A percentile compares a stretch with the other conserved stretches of the same genome.
These are phyloP conservation scores for Sarcophaga subvicina DNA, from an alignment of 2,888 invertebrate species.

Conservation along the genomic window DNA sequence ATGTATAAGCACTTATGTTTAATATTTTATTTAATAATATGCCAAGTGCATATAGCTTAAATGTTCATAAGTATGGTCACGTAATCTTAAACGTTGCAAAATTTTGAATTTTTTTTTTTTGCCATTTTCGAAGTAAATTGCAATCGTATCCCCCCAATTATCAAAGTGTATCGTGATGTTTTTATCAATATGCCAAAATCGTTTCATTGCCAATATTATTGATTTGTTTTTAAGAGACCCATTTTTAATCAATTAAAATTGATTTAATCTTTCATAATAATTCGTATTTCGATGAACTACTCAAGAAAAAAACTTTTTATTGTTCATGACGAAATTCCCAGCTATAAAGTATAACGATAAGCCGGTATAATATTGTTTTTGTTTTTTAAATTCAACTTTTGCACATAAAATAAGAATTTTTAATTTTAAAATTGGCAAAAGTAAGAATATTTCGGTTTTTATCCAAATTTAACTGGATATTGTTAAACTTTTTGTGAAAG, in stretches of 20 bases:
- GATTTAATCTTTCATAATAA: background rate
- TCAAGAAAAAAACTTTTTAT: background rate
- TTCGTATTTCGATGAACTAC: background rate
- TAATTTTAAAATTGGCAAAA: no score
- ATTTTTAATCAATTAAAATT: background rate
- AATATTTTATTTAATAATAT: no score
- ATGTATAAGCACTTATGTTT: no score
- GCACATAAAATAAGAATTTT: no score
- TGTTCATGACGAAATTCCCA: background rate
- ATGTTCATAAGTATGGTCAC: no score
- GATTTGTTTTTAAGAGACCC: background rate
- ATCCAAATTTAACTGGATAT: no score
- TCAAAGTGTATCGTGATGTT: background rate
- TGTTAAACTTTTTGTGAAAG: no score
- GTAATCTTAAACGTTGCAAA: no score
- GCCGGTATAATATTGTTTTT: background rate
- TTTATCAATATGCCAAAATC: background rate
- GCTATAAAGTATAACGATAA: background rate
- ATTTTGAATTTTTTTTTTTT: background rate
- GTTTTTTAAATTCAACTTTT: no score
- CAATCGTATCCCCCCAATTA: background rate
- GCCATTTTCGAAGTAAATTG: no score
- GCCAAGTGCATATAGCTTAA: no score
- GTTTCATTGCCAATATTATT: background rate
- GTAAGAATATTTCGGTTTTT: no score